Base-by-base conservation (phyloP, 1,140 invertebrate genomes). In the Mycetomoellerius zeteki region DNA sequence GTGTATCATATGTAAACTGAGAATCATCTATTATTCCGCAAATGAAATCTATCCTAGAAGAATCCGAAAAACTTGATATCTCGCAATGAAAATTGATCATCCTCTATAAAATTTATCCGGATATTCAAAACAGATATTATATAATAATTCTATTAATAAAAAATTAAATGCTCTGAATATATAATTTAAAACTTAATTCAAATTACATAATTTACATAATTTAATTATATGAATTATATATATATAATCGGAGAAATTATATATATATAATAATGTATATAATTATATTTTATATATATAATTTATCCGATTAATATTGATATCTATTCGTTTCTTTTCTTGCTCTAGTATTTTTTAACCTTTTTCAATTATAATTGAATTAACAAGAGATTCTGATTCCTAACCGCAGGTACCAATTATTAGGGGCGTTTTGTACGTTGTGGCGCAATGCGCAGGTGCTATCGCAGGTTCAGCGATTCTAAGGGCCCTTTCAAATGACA, bases 401-500 rank as follows among this genome's bases (percentile, higher is more conserved):
- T 24, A 27, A 10, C 50, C 21, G 5, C 54, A 95, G 95, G 75
- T 95, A 27, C 92, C 97, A 85, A 95, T 98, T 8, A 94, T 98
- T 2, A 96, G 98, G 84, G 97, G 96, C 0, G 37, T 98, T 2
- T 95, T 99, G 6, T 99, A 99, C 94, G 96, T 99, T 12, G 94
- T 98, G n/a, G 97, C 97, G 3, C 98, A 99, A 94, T 97, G 98
- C 92, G 93, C 97, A 3, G 99, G 98, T 1, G 97, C 98, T 4
- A 97, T 99, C 21, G 97, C 97, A 0, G 98, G 98, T 33, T 98
- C 98, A 0, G 98, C 96, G 0, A 92, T 97, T 19, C 93, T 98
- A 24, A 96, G 96, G 89, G 96, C 94, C 0, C 88, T 95, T 6
- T 93, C 93, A 0, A 47, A 93, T 12, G 93, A 94, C 88, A 5